Conservation (phyloP, 2,113 vertebrate species). For the Gracilinanus agilis region DNA sequence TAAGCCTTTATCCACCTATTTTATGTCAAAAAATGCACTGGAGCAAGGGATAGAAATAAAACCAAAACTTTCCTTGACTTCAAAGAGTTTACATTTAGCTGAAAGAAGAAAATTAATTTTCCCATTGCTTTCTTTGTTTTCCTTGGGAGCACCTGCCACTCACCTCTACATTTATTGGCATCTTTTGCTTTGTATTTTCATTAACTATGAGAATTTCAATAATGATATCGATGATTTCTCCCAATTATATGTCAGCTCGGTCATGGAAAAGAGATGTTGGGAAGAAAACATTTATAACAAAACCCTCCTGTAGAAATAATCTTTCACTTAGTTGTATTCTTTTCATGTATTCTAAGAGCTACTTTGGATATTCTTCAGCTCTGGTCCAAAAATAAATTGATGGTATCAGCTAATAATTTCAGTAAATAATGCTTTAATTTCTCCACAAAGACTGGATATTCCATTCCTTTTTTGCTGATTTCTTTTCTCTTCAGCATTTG, state of each 20-base stretch:
- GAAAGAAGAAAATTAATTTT: background rate
- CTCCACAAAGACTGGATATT: slow-evolving; percentile 38
- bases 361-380: background rate
- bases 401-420: slow-evolving; percentile 42
- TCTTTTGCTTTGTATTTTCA: background rate
- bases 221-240: background rate
- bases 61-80: too few relatives aligned
- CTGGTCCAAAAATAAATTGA: slow-evolving; percentile 29
- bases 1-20: background rate
- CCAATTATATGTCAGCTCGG: background rate
- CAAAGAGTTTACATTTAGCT: background rate
- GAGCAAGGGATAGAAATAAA: background rate
- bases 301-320: background rate
- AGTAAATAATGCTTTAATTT: slow-evolving; percentile 69
- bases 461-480: slow-evolving; percentile 11
- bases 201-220: background rate
- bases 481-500: slow-evolving; percentile 61
- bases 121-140: background rate
- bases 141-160: background rate
- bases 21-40: background rate
- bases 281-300: background rate
- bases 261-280: background rate
- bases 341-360: background rate
- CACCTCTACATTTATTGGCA: background rate
- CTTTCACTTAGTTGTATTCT: background rate